Evolutionary conservation across 2,113 vertebrate genomes (phyloP).

Genomic region (Indicator indicator): DNA sequence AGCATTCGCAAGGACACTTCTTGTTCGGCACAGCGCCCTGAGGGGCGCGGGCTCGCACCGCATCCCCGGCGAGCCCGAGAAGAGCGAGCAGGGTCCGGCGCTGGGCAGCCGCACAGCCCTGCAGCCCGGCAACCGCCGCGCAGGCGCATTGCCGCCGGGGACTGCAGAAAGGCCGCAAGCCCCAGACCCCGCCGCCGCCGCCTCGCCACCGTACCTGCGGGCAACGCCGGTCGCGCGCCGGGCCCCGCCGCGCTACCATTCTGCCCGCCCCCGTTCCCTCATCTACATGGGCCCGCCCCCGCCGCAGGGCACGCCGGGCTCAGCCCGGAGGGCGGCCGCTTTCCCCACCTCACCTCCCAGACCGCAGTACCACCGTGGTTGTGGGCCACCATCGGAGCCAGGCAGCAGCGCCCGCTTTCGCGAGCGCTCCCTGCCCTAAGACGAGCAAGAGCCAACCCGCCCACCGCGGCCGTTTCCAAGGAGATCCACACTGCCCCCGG

Average conservation of each 20-base stretch:
- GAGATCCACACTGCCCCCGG: background rate
- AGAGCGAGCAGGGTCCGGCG: fast-evolving
- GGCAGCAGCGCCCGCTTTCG: background rate
- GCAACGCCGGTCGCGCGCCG: background rate
- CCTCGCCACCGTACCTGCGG: background rate
- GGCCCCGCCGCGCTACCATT: no score
- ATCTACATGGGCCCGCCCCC: background rate
- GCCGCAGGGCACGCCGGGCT: background rate
- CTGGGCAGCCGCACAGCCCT: fast-evolving
- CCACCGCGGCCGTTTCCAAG: background rate
- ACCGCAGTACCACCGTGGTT: background rate
- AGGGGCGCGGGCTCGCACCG: background rate
- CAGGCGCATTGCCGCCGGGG: fast-evolving
- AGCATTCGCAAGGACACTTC: fast-evolving
- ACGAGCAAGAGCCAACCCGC: background rate
- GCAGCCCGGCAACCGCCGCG: background rate
- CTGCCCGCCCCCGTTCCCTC: background rate
- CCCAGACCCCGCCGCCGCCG: background rate
- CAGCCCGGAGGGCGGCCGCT: background rate
- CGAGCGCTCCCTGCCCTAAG: background rate
- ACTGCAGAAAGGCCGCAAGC: background rate
- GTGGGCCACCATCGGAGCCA: fast-evolving
- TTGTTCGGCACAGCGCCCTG: fast-evolving
- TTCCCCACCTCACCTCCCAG: background rate
- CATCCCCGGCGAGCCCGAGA: background rate